Evolutionary conservation across 92 coral and sea anemone species (phyloP).

Genomic region (Isaurus tuberculatus): DNA sequence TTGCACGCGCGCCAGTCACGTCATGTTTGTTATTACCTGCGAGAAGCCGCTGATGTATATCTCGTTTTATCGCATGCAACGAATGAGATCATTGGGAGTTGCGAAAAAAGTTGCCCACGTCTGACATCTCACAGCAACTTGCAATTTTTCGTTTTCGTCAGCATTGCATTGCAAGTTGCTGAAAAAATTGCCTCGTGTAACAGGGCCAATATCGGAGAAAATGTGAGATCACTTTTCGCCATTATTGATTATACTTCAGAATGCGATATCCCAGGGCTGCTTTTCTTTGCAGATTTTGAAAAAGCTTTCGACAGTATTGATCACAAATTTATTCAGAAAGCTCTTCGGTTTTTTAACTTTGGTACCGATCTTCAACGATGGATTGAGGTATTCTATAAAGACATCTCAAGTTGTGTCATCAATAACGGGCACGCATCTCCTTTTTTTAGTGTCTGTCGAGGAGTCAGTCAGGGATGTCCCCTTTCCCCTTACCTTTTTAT

Average conservation of each 20-base stretch:
- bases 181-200: no score
- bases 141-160: no score
- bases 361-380: conserved; percentile 20
- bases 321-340: neutral
- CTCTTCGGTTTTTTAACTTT: conserved; percentile 23
- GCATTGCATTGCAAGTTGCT: no score
- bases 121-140: no score
- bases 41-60: no score
- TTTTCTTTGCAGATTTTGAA: conserved; percentile 2
- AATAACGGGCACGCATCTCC: no score
- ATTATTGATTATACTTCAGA: conserved; percentile 19
- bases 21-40: no score
- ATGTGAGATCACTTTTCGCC: conserved; percentile 18
- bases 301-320: conserved; percentile 27
- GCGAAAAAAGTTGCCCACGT: no score
- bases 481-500: conserved; percentile 7
- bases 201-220: neutral
- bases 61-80: no score
- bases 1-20: no score
- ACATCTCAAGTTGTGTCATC: neutral
- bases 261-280: conserved; percentile 10
- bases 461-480: conserved; percentile 48
- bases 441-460: conserved; percentile 25
- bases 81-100: no score
- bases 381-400: conserved; percentile 5